Evolutionary conservation across 1,140 invertebrate species (phyloP).

Genomic region (Drosophila rhopaloa): DNA sequence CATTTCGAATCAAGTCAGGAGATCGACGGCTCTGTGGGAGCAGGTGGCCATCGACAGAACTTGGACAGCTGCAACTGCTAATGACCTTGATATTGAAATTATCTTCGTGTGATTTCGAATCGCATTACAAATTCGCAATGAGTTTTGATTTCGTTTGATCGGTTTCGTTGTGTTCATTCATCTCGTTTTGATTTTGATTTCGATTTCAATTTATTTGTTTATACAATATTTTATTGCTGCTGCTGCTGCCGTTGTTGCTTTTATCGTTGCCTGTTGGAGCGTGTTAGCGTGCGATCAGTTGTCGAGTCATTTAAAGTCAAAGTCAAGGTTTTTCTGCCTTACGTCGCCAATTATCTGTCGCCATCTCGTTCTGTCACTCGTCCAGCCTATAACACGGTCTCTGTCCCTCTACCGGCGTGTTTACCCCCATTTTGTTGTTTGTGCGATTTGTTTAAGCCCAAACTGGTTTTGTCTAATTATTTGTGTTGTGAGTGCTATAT

Average conservation of each 20-base stretch:
- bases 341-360: constrained; percentile 77
- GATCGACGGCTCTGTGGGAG: constrained; percentile 38
- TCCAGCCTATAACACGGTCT: constrained; percentile 16
- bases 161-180: constrained; percentile 61
- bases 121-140: constrained; percentile 43
- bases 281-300: constrained; percentile 55
- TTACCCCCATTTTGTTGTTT: constrained; percentile 53
- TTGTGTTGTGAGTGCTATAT: constrained; percentile 43
- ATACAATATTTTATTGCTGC: constrained; percentile 67
- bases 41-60: constrained; percentile 38
- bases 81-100: constrained; percentile 83
- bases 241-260: constrained; percentile 18
- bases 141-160: constrained; percentile 38
- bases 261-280: constrained; percentile 47
- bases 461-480: constrained; percentile 82
- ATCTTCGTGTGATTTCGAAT: constrained; percentile 46
- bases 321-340: constrained; percentile 84
- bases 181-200: constrained; percentile 73
- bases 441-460: constrained; percentile 62
- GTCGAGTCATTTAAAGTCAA: constrained; percentile 84
- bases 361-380: constrained; percentile 36
- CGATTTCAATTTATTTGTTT: constrained; percentile 80
- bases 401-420: constrained; percentile 21
- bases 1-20: constrained; percentile 51
- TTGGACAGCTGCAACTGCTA: constrained; percentile 58